Evolutionary conservation across 2,113 vertebrate species (phyloP).

Genomic region (Thamnophis sirtalis): DNA sequence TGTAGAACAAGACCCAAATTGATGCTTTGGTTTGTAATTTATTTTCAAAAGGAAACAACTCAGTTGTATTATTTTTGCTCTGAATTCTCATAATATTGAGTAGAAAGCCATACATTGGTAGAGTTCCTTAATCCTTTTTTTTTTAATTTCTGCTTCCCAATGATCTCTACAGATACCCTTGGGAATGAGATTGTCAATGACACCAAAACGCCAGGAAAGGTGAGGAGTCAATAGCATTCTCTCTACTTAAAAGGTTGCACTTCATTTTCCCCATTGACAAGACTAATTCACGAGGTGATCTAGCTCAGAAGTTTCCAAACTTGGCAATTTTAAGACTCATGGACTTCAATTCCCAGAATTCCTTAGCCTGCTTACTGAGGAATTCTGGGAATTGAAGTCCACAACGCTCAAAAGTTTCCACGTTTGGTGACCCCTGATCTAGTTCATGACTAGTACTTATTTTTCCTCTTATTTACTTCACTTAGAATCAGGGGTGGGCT

Average conservation of each 20-base stretch:
- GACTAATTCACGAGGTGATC: background rate
- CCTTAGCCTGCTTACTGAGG: background rate
- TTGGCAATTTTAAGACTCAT: background rate
- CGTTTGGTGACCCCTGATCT: background rate
- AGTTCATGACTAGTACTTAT: accelerated
- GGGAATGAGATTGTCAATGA: slow-evolving; percentile 59
- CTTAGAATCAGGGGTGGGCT: background rate
- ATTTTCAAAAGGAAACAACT: slow-evolving; percentile 1
- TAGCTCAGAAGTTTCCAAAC: background rate
- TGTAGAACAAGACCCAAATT: background rate
- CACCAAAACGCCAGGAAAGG: slow-evolving; percentile 62
- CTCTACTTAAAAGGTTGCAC: background rate
- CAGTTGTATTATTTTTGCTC: slow-evolving; percentile 13
- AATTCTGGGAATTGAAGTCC: background rate
- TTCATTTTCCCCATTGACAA: background rate
- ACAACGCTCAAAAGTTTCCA: background rate
- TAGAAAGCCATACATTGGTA: slow-evolving; percentile 6
- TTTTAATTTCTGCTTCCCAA: background rate
- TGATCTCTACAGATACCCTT: slow-evolving; percentile 44
- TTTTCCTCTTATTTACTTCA: background rate
- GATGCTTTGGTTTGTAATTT: background rate
- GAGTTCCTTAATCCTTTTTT: slow-evolving; percentile 33
- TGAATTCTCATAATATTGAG: background rate
- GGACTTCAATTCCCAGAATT: background rate
- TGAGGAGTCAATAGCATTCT: slow-evolving; percentile 40